Conservation (phyloP, 2,888 invertebrate genomes). For the Apamea sordens region DNA sequence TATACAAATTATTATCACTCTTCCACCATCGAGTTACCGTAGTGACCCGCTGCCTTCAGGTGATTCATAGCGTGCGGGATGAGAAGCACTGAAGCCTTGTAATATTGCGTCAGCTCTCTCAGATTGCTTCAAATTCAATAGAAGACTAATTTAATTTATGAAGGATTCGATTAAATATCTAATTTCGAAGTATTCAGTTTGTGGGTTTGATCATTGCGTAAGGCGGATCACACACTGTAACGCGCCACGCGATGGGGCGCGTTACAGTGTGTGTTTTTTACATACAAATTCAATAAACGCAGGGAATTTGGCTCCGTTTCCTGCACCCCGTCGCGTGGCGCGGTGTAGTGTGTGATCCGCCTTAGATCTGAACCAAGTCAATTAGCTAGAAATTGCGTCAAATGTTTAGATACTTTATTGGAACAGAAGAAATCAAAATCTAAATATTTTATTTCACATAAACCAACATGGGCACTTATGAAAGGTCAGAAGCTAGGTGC, state of each 20-base stretch:
- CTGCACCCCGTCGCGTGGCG: no score
- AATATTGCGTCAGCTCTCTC: constrained; percentile 25
- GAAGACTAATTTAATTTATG: constrained; percentile 20
- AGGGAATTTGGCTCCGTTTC: no score
- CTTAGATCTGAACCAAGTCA: not conserved
- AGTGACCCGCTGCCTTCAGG: constrained; percentile 27
- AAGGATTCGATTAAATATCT: not conserved
- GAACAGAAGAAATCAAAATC: not conserved
- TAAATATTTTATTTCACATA: no score
- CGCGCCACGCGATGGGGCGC: no score
- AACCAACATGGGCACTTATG: no score
- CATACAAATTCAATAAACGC: no score
- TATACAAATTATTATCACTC: not conserved
- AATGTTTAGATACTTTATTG: not conserved
- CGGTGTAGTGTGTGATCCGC: no score
- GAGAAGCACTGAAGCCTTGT: constrained; percentile 44
- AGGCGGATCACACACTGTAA: no score
- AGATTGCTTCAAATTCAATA: constrained; percentile 47
- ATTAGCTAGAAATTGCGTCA: not conserved
- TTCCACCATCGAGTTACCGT: not conserved
- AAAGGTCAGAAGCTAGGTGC: no score
- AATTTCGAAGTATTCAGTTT: not conserved
- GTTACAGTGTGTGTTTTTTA: no score
- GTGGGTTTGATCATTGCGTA: not conserved
- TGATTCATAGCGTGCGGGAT: constrained; percentile 40